Percentiles rank a stretch among this genome's conserved stretches.
Conservation (phyloP, 37 sponge, comb jelly and placozoan genomes). For the Oscarella lobularis region DNA sequence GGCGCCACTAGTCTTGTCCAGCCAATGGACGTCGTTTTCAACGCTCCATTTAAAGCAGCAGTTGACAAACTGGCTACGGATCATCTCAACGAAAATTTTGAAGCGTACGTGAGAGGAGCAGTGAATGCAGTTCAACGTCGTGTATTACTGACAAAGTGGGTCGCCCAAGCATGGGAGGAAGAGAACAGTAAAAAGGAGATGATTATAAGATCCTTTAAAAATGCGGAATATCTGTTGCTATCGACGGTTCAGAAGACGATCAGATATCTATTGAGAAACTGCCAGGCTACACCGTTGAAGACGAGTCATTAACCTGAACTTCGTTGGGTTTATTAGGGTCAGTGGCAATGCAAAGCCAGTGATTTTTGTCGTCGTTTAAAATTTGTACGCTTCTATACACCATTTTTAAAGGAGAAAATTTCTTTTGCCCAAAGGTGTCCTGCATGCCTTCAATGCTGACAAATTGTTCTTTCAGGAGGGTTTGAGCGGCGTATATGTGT, state of each 20-base stretch:
- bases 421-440: no score
- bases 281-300: background rate
- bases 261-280: background rate
- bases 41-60: background rate
- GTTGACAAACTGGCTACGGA: background rate
- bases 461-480: no score
- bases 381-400: no score
- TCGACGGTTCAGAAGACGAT: background rate
- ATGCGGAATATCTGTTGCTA: background rate
- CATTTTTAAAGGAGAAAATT: no score
- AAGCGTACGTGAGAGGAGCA: background rate
- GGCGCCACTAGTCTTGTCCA: background rate
- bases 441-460: no score
- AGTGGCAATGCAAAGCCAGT: no score
- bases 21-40: background rate
- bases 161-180: background rate
- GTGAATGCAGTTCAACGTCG: background rate
- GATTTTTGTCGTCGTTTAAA: no score
- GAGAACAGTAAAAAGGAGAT: background rate
- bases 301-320: background rate
- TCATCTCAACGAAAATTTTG: background rate
- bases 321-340: no score
- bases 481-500: no score
- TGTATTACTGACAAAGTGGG: background rate
- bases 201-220: no score